Percentiles rank a stretch among this genome's conserved stretches.
phyloP scores from a whole-genome alignment of 2,113 vertebrate species.

The Verasper variegatus region DNA sequence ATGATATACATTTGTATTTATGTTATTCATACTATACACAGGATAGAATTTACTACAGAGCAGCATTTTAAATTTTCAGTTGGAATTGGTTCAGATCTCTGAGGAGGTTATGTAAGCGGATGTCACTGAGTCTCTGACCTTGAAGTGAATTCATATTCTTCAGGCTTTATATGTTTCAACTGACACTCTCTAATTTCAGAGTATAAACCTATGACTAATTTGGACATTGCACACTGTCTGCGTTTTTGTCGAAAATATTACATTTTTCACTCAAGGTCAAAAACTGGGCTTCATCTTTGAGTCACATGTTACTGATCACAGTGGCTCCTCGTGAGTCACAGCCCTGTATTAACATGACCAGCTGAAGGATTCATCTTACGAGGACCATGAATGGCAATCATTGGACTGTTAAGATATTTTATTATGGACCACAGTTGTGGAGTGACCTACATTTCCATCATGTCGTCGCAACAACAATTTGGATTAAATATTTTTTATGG shows the following conservation, averaged over 20 bases:
- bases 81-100: constrained; percentile 46
- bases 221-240: constrained; percentile 3
- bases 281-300: constrained; percentile 13
- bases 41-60: constrained; percentile 24
- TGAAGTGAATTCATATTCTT: constrained; percentile 45
- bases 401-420: neutral
- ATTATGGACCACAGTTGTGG: neutral
- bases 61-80: constrained; percentile 26
- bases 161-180: constrained; percentile 24
- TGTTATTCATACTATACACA: neutral
- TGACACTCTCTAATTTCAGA: constrained; percentile 36
- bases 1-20: neutral
- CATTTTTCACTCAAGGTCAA: constrained; percentile 5
- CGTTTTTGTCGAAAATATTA: constrained; percentile 14
- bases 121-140: constrained; percentile 63
- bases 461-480: neutral
- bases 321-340: constrained; percentile 31
- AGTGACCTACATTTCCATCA: too few relatives aligned
- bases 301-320: constrained; percentile 20
- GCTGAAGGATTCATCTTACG: neutral
- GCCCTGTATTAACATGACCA: constrained; percentile 12
- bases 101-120: constrained; percentile 59
- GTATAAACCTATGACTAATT: constrained; percentile 6
- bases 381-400: neutral
- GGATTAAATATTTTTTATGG: neutral